phyloP scores from a whole-genome alignment of 2,888 invertebrate genomes.

The Seladonia tumulorum region DNA sequence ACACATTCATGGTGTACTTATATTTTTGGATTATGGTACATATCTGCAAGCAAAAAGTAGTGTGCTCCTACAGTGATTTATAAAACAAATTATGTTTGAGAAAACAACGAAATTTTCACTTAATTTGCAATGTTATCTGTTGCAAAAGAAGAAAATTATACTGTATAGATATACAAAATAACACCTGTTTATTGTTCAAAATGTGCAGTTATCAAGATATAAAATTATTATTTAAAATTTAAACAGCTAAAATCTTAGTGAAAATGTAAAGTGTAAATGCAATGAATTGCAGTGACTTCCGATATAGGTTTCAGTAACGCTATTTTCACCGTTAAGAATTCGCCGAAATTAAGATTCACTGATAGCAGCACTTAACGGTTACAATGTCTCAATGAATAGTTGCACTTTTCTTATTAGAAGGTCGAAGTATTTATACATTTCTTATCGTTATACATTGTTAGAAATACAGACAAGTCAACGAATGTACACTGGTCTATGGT shows the following conservation, averaged over 20 bases:
- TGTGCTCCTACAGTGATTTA: conserved; percentile 61
- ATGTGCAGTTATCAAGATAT: neutral
- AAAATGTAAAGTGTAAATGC: neutral
- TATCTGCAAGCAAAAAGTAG: conserved; percentile 79
- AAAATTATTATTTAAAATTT: neutral
- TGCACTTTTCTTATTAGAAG: neutral
- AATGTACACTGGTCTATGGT: neutral
- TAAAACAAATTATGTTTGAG: conserved; percentile 28
- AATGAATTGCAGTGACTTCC: neutral
- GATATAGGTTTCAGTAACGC: neutral
- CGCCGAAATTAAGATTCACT: neutral
- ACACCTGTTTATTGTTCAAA: neutral
- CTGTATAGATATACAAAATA: neutral
- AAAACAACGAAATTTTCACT: conserved; percentile 17
- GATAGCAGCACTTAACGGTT: neutral
- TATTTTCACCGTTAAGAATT: neutral
- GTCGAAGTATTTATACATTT: neutral
- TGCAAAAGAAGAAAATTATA: neutral
- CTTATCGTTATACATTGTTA: neutral
- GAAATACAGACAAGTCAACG: neutral
- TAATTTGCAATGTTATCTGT: neutral
- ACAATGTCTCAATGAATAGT: neutral
- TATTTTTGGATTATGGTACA: conserved; percentile 81
- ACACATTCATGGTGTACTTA: conserved; percentile 80
- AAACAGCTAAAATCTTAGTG: neutral